A percentile compares a stretch with the other conserved stretches of the same genome.
phyloP scores from a whole-genome alignment of 2,797 vertebrate genomes.

The Poecile montanus region DNA sequence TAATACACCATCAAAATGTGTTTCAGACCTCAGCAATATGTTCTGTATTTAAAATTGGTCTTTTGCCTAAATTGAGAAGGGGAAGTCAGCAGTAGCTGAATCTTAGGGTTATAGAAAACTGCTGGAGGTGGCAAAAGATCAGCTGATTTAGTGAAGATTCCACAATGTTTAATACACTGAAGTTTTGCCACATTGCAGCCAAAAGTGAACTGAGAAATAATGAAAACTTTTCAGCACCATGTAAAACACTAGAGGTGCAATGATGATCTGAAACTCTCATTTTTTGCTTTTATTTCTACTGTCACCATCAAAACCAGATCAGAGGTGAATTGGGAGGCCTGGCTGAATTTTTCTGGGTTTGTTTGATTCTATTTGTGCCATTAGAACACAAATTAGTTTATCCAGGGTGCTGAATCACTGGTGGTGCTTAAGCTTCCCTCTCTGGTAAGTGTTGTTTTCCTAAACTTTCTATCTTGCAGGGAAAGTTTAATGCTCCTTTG shows the following conservation, averaged over 20 bases:
- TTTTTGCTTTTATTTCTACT: neutral
- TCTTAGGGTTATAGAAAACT: neutral
- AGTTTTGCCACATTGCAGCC: neutral
- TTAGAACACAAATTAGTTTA: neutral
- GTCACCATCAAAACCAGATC: neutral
- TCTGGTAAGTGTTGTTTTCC: neutral
- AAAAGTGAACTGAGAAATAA: neutral
- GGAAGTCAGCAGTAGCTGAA: neutral
- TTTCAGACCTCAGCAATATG: slow-evolving; percentile 11
- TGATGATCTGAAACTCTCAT: neutral
- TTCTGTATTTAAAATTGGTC: slow-evolving; percentile 33
- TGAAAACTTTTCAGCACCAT: neutral
- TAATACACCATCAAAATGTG: neutral
- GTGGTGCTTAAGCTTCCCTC: neutral
- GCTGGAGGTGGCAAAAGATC: neutral
- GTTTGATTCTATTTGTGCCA: neutral
- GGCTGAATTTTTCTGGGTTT: neutral
- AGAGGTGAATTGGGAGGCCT: neutral
- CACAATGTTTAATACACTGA: neutral
- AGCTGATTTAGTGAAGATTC: neutral
- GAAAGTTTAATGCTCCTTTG: neutral
- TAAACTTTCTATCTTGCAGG: neutral
- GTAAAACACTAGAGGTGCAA: neutral
- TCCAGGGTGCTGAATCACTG: neutral
- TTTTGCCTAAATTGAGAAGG: neutral